These are phyloP conservation scores for Belgica antarctica DNA, from an alignment of 2,888 invertebrate species.

Conservation along the genomic window DNA sequence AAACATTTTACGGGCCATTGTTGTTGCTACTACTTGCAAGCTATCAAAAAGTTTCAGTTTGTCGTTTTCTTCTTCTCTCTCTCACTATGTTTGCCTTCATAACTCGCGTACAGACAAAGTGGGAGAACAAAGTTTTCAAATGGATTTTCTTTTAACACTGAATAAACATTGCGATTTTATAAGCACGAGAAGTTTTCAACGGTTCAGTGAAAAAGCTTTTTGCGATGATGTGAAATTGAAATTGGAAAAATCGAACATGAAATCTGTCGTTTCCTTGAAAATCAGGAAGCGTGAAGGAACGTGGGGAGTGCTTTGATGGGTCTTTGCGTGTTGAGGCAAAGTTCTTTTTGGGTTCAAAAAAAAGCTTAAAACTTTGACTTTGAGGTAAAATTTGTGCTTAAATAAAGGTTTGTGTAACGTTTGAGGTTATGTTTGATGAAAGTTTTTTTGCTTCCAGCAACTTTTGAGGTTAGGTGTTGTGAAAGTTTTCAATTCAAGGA, in stretches of 20 bases:
- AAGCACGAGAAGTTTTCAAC: not conserved
- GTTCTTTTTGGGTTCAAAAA: too few species aligned
- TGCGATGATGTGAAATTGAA: not conserved
- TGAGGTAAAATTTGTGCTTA: too few species aligned
- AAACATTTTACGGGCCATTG: conserved; percentile 32
- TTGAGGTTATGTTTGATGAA: too few species aligned
- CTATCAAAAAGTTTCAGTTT: conserved; percentile 37
- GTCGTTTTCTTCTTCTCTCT: conserved; percentile 14
- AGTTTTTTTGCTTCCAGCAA: too few species aligned
- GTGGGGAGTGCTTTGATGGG: too few species aligned
- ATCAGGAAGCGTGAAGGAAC: not conserved
- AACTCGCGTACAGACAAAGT: not conserved
- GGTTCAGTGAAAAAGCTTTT: not conserved
- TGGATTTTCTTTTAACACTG: conserved; percentile 30
- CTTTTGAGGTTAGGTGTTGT: too few species aligned
- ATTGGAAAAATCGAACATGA: not conserved
- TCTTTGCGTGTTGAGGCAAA: too few species aligned
- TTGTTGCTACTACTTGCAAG: conserved; percentile 28
- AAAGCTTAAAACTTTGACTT: too few species aligned
- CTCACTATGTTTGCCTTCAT: too few species aligned
- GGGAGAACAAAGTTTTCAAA: not conserved
- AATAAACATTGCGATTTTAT: conserved; percentile 19
- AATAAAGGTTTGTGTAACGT: too few species aligned
- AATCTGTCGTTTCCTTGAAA: not conserved
- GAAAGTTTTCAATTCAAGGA: too few species aligned